Evolutionary conservation across 2,888 invertebrate species (phyloP).

Genomic region (Campoplex nolae): DNA sequence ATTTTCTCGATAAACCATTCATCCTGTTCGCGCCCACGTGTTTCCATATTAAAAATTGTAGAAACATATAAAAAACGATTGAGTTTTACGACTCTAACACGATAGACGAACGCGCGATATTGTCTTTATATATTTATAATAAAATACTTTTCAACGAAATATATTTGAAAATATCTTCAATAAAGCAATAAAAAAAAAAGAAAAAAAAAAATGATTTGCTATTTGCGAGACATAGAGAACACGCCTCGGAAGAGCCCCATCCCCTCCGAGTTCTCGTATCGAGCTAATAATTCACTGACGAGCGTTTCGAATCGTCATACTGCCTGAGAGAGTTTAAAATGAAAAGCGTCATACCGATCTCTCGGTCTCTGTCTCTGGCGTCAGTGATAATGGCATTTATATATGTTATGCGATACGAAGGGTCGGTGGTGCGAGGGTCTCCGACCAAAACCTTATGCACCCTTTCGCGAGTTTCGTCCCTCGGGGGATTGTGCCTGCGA

Average conservation of each 20-base stretch:
- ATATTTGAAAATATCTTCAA: slow-evolving; percentile 21
- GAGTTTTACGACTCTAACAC: slow-evolving; percentile 33
- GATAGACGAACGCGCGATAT: background rate
- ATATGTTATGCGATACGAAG: background rate
- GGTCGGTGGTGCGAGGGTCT: slow-evolving; percentile 9
- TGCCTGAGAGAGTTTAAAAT: slow-evolving; percentile 17
- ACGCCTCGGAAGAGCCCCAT: background rate
- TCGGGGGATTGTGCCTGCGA: slow-evolving; percentile 20
- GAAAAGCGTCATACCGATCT: slow-evolving; percentile 54
- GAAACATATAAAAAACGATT: slow-evolving; percentile 4
- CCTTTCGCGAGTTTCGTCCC: slow-evolving; percentile 67
- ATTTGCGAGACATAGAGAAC: slow-evolving; percentile 7
- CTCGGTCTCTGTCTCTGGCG: slow-evolving; percentile 23
- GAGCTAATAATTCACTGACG: slow-evolving; percentile 60
- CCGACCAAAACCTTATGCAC: slow-evolving; percentile 68
- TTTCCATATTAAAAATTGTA: slow-evolving; percentile 40
- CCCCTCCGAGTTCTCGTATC: slow-evolving; percentile 35
- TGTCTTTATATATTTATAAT: background rate
- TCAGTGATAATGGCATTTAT: slow-evolving; percentile 40
- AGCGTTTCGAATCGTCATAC: slow-evolving; percentile 5
- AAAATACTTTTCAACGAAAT: slow-evolving; percentile 1
- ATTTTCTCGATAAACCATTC: slow-evolving; percentile 58
- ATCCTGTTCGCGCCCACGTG: slow-evolving; percentile 59
- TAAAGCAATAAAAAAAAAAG: slow-evolving; percentile 34
- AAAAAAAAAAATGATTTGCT: slow-evolving; percentile 15